Base-by-base conservation (phyloP, 2,888 invertebrate genomes). In the Drosophila peninsularis region DNA sequence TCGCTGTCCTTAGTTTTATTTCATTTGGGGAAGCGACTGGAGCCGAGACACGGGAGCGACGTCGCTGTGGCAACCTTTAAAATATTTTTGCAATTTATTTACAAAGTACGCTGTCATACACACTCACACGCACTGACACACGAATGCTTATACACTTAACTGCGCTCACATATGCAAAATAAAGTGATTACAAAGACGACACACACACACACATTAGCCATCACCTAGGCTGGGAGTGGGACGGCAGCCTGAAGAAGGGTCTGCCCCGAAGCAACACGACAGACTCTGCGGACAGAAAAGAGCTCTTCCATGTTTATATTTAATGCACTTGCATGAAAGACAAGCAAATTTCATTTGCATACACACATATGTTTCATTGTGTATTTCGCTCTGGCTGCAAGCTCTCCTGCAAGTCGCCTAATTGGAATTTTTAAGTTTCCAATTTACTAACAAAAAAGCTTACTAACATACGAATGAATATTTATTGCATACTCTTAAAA, bases 81-180 rank as follows among this genome's bases (percentile, higher is more conserved):
- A 83, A 84, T 83, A 88, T 86, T 88, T 83, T 86, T 64, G 78
- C 81, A 84, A 84, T 88, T 87, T 88, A 83, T 81, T 81, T 81
- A 34, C 72, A 61, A 61, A 47, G 41, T 37, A 60, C 55, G 68
- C 54, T 71, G 42, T 36, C 53, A 55, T 6, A 77, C 71, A 52
- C 62, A 56, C 65, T 34, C 61, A 64, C 44, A 60, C 32, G 47
- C 27, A 37, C 53, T 36, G 11, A 32, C 50, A 19, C 32, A 14
- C 24, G 79, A 56, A 65, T 71, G 61, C 68, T 78, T 79, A 63
- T 70, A 74, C 84, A 79, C 82, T 82, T 82, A 79, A 55, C 85
- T 70, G 61, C 56, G 56, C 64, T 82, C 85, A 72, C 80, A 88
- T 88, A 82, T 82, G 82, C 88, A 82, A 88, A 82, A 84, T 82